phyloP scores from a whole-genome alignment of 2,797 vertebrate species.

The Prionace glauca region DNA sequence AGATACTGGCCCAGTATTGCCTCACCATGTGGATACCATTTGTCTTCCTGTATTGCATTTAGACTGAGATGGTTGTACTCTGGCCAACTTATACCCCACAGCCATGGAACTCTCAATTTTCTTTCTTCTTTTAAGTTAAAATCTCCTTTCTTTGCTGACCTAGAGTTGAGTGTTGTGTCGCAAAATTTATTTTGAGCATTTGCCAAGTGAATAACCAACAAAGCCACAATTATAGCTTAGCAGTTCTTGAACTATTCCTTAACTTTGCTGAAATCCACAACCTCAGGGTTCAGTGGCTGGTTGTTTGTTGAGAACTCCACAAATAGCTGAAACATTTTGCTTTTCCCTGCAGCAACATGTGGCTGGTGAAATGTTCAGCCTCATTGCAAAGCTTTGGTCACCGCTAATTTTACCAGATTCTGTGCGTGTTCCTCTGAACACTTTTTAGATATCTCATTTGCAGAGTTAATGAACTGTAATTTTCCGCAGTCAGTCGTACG shows the following conservation, averaged over 20 bases:
- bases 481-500: background rate
- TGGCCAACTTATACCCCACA: background rate
- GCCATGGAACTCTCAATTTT: background rate
- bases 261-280: background rate
- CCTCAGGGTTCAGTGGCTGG: background rate
- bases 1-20: background rate
- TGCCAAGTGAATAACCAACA: background rate
- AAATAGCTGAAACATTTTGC: background rate
- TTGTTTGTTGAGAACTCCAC: background rate
- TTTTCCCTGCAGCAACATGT: background rate
- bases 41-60: background rate
- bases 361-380: background rate
- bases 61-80: background rate
- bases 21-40: background rate
- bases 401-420: background rate
- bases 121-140: background rate
- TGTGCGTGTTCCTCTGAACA: background rate
- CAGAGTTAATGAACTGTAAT: background rate
- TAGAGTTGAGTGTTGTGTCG: background rate
- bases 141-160: background rate
- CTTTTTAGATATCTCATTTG: background rate
- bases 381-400: background rate
- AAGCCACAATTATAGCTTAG: background rate
- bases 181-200: background rate
- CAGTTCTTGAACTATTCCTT: background rate